These are phyloP conservation scores for Lasaia peninsularis DNA, from an alignment of 1,140 invertebrate genomes.

Conservation along the genomic window DNA sequence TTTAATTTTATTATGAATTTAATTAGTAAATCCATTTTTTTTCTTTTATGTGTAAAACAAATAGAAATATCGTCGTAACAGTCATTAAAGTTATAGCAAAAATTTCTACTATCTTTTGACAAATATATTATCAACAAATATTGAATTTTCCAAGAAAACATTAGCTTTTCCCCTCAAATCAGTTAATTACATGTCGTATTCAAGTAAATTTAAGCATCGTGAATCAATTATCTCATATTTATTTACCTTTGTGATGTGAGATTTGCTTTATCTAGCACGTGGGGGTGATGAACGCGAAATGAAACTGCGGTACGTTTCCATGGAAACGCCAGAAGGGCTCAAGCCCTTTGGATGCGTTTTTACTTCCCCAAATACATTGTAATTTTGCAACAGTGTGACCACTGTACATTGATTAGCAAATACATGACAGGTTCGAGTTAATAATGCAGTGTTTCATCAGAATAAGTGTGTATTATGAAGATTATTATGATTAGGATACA, in stretches of 20 bases:
- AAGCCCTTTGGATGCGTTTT: slow-evolving; percentile 43
- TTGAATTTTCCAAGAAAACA: too few species aligned
- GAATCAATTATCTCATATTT: background rate
- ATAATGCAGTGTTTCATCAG: too few species aligned
- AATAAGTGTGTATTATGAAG: too few species aligned
- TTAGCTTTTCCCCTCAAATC: too few species aligned
- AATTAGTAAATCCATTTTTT: background rate
- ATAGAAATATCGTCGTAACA: too few species aligned
- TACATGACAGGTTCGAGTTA: too few species aligned
- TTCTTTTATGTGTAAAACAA: slow-evolving; percentile 13
- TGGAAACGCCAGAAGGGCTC: slow-evolving; percentile 58
- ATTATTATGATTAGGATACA: too few species aligned
- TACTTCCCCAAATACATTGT: slow-evolving; percentile 26
- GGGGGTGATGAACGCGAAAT: slow-evolving; percentile 38
- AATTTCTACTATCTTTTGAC: background rate
- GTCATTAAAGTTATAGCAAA: background rate
- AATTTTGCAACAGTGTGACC: slow-evolving; percentile 9
- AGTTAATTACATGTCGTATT: too few species aligned
- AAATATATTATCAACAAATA: too few species aligned
- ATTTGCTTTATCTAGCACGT: slow-evolving; percentile 26
- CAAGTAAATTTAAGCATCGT: slow-evolving; percentile 8
- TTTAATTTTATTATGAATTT: background rate
- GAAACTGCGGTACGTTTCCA: slow-evolving; percentile 58
- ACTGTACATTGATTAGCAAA: too few species aligned
- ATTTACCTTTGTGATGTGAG: background rate